Evolutionary conservation across 2,113 vertebrate species (phyloP), one percentile per base, ranked within the genome.

Genomic region (Hirundichthys speculiger): DNA sequence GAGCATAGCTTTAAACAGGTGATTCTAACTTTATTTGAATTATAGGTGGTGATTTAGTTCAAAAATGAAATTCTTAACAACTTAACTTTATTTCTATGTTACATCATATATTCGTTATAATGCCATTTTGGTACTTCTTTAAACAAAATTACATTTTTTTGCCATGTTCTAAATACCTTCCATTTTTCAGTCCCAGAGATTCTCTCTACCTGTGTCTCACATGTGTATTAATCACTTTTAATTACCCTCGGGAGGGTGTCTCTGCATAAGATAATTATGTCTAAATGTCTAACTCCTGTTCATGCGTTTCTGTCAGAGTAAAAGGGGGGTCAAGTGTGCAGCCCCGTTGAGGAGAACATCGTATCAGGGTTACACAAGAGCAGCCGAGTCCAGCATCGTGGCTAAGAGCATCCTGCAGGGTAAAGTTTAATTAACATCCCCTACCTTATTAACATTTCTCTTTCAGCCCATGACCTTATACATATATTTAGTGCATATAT

Each of bases 381-480:
- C 79, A 27, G 85, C 69, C 2, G 86, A 89, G 51, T 66, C 89
- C 2, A 90, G 91, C 78, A 42, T 86, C 30, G 53, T 91, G 64
- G 75, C 91, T 22, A 92, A 92, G 73, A 91, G 81, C 76, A 82
- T 93, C 66, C 88, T 93, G 54, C 85, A 92, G 83, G 92, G 92
- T 94, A 87, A 85, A 65, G 54, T 58, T 76, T 87, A 79, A 86
- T 90, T 73, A 84, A 77, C 74, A 25, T 40, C 57, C 59, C 51
- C 13, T 66, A 71, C 73, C 79, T 88, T 52, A 78, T 73, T 89
- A 73, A 75, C 48, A 1, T 16, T 43, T 41, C 3, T 38, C 40
- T 41, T 63, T 63, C 53, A 53, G 52, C n/a, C n/a, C 7, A 63
- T 60, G 53, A 51, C 52, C 47, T 41, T 16, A n/a, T n/a, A n/a